These are phyloP conservation scores for Penaeus vannamei DNA, from an alignment of 1,140 invertebrate genomes.

Conservation along the genomic window DNA sequence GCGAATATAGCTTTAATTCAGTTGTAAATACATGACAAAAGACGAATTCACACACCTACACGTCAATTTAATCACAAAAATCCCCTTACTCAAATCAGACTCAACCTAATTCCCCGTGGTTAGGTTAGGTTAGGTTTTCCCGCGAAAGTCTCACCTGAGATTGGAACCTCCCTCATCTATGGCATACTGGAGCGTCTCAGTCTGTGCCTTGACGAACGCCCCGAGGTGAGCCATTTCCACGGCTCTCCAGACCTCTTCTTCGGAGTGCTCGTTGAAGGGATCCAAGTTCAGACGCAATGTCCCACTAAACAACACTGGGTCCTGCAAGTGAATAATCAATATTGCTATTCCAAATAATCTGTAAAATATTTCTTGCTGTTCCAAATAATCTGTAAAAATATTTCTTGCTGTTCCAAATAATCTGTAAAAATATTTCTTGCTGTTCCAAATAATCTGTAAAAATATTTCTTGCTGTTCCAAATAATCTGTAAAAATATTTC, in stretches of 20 bases:
- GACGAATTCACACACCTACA: too few species aligned
- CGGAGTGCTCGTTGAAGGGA: slow-evolving; percentile 84
- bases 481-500: not conserved
- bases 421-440: not conserved
- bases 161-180: slow-evolving; percentile 91
- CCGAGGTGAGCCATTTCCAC: slow-evolving; percentile 86
- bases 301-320: slow-evolving; percentile 80
- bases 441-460: not conserved
- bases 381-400: not conserved
- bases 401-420: not conserved
- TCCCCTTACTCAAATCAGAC: not conserved
- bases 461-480: not conserved
- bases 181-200: slow-evolving; percentile 84
- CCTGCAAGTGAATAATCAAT: slow-evolving; percentile 71
- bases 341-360: too few species aligned
- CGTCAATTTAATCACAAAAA: not conserved
- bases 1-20: too few species aligned
- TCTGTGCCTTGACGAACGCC: slow-evolving; percentile 80
- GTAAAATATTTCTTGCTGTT: not conserved
- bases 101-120: not conserved
- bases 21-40: too few species aligned
- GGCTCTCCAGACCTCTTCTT: slow-evolving; percentile 86
- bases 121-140: not conserved
- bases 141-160: slow-evolving; percentile 75
- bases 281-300: slow-evolving; percentile 87